Conservation (phyloP, 2,888 invertebrate genomes). For the Callyntrura guangdongensis region DNA sequence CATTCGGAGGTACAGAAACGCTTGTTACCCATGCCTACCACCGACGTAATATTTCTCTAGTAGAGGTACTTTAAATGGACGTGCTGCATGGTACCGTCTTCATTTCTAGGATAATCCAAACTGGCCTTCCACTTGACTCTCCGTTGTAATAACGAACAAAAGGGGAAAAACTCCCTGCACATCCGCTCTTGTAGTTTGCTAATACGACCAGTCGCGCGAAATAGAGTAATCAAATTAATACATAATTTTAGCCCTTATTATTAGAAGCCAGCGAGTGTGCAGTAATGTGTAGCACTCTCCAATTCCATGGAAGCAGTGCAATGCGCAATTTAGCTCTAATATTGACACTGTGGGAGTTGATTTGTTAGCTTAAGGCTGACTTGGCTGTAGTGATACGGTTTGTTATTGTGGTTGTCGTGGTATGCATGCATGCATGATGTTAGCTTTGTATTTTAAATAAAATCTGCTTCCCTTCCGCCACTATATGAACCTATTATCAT, state of each 20-base stretch:
- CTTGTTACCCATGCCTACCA: neutral
- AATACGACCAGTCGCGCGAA: neutral
- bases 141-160: neutral
- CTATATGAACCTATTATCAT: neutral
- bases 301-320: constrained; percentile 26
- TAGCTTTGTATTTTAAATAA: neutral
- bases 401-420: neutral
- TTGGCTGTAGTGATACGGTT: constrained; percentile 6
- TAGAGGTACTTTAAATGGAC: too few species aligned
- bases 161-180: neutral
- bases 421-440: neutral
- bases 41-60: too few species aligned
- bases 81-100: neutral
- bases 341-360: constrained; percentile 74
- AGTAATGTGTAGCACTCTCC: too few species aligned
- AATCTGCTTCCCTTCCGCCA: neutral
- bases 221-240: constrained; percentile 2
- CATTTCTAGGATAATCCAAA: neutral
- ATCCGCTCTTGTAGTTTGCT: neutral
- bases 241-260: neutral
- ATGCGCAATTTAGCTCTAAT: constrained; percentile 16
- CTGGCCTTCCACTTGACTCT: constrained; percentile 47
- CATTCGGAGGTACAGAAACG: neutral
- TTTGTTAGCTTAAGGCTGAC: constrained; percentile 69
- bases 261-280: neutral